These are phyloP conservation scores for Hypselothyrea guttata DNA, from an alignment of 2,888 invertebrate genomes.

Conservation along the genomic window DNA sequence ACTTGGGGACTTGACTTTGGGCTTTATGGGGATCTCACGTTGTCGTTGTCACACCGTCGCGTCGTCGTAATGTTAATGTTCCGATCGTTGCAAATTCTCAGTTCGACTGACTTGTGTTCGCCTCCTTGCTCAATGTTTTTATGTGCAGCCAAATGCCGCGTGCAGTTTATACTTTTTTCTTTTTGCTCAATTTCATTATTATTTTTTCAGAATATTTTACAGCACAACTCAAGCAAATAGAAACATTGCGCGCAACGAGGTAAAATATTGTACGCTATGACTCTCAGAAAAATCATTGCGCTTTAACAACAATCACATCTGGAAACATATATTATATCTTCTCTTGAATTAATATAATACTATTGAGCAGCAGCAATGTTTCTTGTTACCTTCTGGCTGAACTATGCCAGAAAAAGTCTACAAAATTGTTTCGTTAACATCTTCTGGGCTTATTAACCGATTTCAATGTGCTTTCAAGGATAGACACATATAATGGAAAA, in stretches of 20 bases:
- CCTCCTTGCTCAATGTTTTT: constrained; percentile 78
- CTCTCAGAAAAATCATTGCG: too few species aligned
- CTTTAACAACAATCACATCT: too few species aligned
- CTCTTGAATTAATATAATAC: too few species aligned
- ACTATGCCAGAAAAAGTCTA: too few species aligned
- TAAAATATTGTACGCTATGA: not conserved
- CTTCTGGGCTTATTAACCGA: too few species aligned
- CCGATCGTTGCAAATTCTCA: constrained; percentile 78
- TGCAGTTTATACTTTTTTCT: constrained; percentile 35
- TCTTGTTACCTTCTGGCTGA: too few species aligned
- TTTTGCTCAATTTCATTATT: constrained; percentile 70
- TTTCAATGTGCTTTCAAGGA: too few species aligned
- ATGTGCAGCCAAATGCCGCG: constrained; percentile 58
- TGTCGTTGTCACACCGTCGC: constrained; percentile 17
- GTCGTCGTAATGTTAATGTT: constrained; percentile 47
- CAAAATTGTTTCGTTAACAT: too few species aligned
- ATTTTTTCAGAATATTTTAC: constrained; percentile 46
- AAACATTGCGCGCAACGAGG: constrained; percentile 1
- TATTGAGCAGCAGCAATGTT: too few species aligned
- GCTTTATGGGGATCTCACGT: constrained; percentile 11
- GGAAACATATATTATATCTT: too few species aligned
- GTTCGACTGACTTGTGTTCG: constrained; percentile 77
- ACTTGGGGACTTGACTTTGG: constrained; percentile 41
- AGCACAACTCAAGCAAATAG: constrained; percentile 29
- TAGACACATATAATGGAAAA: too few species aligned